Evolutionary conservation across 2,797 vertebrate genomes (phyloP), one percentile per base, ranked within the genome.

Genomic region (Acanthiza pusilla): DNA sequence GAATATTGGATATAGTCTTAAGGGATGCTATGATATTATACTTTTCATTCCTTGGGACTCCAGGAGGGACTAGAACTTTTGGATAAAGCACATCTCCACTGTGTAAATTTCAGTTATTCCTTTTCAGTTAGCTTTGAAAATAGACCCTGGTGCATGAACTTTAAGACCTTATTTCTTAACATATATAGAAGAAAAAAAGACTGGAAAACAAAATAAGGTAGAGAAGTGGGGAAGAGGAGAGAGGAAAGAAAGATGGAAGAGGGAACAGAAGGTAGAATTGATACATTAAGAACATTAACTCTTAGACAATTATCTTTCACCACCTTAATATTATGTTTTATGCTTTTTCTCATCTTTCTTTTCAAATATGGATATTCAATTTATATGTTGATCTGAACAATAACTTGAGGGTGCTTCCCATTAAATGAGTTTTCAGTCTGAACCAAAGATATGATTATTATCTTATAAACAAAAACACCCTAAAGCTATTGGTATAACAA

Each of bases 401-500:
- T 91, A 95, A 92, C 93, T 97, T 43, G 43, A 91, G 87, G 92
- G 82, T 85, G 47, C 36, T 93, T 94, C n/a, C 40, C 87, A 85
- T 75, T 92, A 92, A 91, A 92, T 30, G 58, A 96, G 40, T 32
- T 51, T 74, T 88, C 82, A 75, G 29, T 68, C 68, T 91, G 61
- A 88, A 71, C 29, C 29, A 65, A 89, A 92, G 36, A 66, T 68
- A 83, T 13, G 42, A 71, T 85, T 77, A 87, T 85, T 88, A 72
- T 50, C 54, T 78, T 89, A 54, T 58, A 80, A 88, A 83, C 71
- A 94, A 91, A 88, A 89, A 4, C 18, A 81, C 58, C 82, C 79
- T 89, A 43, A 68, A 94, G 94, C 75, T 91, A 94, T 66, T 77
- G 47, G 53, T 94, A 72, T 23, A 95, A 88, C 58, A 81, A 91